A percentile compares a stretch with the other conserved stretches of the same genome.
Evolutionary conservation across 2,113 vertebrate genomes (phyloP).

Genomic region (Onychorhynchus coronatus): DNA sequence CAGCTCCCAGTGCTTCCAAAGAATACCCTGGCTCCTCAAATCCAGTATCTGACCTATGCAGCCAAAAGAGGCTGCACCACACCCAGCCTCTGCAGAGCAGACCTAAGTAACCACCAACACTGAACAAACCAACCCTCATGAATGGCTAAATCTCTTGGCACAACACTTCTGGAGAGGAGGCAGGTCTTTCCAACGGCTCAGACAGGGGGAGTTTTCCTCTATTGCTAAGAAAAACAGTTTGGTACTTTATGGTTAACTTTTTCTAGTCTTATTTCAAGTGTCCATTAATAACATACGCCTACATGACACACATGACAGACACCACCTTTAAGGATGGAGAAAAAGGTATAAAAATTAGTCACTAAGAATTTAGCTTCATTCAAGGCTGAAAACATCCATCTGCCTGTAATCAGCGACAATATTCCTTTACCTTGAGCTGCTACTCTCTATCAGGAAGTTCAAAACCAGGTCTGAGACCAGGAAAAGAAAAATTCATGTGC

Average conservation of each 20-base stretch:
- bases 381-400: not conserved
- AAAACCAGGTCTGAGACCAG: not conserved
- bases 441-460: not conserved
- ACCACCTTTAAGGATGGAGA: not conserved
- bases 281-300: not conserved
- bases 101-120: not conserved
- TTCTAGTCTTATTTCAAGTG: not conserved
- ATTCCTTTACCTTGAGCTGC: not conserved
- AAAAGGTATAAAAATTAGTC: not conserved
- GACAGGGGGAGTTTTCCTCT: not conserved
- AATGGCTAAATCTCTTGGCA: not conserved
- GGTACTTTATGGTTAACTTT: not conserved
- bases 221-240: not conserved
- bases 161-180: not conserved
- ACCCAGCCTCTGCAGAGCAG: not conserved
- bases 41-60: not conserved
- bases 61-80: not conserved
- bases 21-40: not conserved
- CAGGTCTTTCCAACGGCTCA: not conserved
- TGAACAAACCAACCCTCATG: accelerated
- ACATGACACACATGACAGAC: not conserved
- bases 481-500: not conserved
- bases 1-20: not conserved
- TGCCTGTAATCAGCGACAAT: not conserved
- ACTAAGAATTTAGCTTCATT: not conserved